A percentile compares a stretch with the other conserved stretches of the same genome.
phyloP scores from a whole-genome alignment of 1,140 invertebrate genomes.

The Macrocentrus cingulum region DNA sequence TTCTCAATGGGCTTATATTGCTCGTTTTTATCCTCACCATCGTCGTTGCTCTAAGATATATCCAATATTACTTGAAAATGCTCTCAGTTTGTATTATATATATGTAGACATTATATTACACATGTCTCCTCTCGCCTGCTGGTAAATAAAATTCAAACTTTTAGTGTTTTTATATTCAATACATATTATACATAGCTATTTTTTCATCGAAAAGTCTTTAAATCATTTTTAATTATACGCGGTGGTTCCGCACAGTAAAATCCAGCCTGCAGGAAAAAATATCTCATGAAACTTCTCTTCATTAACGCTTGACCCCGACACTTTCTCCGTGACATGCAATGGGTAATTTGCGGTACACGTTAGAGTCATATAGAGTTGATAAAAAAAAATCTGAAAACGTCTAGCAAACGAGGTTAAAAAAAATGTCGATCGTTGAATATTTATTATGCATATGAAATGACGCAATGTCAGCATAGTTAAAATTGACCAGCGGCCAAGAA shows the following conservation, averaged over 20 bases:
- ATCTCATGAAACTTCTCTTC: slow-evolving; percentile 1
- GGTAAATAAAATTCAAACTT: no score
- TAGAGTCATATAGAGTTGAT: no score
- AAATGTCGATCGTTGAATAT: neutral
- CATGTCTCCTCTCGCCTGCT: no score
- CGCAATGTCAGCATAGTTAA: neutral
- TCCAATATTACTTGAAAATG: no score
- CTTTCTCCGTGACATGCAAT: neutral
- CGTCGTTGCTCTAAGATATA: no score
- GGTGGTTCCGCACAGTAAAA: neutral
- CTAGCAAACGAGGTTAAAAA: neutral
- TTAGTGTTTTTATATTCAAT: no score
- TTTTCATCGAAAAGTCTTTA: neutral
- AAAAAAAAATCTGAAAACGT: neutral
- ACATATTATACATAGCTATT: no score
- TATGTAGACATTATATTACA: no score
- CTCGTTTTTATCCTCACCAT: no score
- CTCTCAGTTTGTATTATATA: no score
- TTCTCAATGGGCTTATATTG: no score
- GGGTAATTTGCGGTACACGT: neutral
- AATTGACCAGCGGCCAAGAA: slow-evolving; percentile 6
- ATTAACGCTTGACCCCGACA: neutral
- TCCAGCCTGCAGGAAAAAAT: neutral
- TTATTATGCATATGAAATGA: slow-evolving; percentile 4
- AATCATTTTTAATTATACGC: no score